Base-by-base conservation (phyloP, 2,888 invertebrate species). In the Noctua janthina region DNA sequence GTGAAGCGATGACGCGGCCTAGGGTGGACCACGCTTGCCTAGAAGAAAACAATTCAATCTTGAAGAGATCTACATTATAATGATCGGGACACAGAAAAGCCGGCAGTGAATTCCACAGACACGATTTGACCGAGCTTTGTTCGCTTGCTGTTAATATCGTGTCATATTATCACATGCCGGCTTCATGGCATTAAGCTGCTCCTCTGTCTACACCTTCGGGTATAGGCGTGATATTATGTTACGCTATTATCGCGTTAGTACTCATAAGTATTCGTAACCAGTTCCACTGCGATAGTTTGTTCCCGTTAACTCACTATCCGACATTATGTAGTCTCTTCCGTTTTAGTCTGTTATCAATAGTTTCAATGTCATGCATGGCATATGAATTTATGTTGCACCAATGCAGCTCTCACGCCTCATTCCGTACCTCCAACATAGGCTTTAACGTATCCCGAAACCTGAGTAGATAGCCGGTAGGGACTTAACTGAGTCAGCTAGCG, bases 271-370 rank as follows among this genome's bases (percentile, higher is more conserved):
- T 43, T 43, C 1, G 51, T 46, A 82, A 73, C 49, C 13, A 43
- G 64, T 69, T 54, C 5, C 20, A 20, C 15, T 46, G 59, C 69
- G 80, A 82, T 72, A 76, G 51, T 51, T 49, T 67, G 82, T 74
- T 67, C 83, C 54, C 82, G 70, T 84, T 86, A 13, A 68, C 23
- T 82, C 49, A 59, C 51, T 66, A 54, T 67, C 71, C 23, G 54
- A 2, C 67, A 68, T 82, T 87, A 84, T 29, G 72, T 70, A 46
- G 79, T 51, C 73, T 51, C 73, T 87, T 86, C 87, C 77, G 87
- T 71, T 83, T 46, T 11, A 6, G 66, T 11, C 20, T n/a, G 56
- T 76, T 86, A 86, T 84, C 85, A 46, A 67, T n/a, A 67, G 74
- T 78, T 74, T 64, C 77, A 84, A 78, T 84, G 85, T 68, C 85